These are phyloP conservation scores for Pterophyllum scalare DNA, from an alignment of 2,113 vertebrate genomes.

Conservation along the genomic window DNA sequence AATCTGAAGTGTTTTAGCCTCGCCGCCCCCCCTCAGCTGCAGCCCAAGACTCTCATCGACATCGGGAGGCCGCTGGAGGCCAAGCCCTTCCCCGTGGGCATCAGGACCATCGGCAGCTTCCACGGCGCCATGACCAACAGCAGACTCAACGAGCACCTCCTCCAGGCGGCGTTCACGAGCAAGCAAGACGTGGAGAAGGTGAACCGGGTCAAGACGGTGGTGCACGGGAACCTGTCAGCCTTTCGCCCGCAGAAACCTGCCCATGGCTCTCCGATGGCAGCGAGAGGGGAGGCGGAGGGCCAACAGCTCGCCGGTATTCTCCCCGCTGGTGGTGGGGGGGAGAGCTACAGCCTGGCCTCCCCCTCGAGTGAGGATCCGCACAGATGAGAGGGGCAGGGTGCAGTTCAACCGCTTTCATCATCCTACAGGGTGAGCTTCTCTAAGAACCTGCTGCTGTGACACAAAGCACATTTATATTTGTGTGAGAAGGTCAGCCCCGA, in stretches of 20 bases:
- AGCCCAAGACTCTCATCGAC: slow-evolving; percentile 53
- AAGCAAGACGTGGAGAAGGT: slow-evolving; percentile 46
- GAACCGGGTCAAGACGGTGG: slow-evolving; percentile 44
- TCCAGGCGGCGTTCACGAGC: slow-evolving; percentile 36
- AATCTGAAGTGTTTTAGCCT: slow-evolving; percentile 74
- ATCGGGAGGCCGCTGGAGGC: slow-evolving; percentile 55
- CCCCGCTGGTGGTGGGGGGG: slow-evolving; percentile 76
- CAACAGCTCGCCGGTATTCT: slow-evolving; percentile 71
- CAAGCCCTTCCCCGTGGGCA: slow-evolving; percentile 70
- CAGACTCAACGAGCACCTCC: slow-evolving; percentile 56
- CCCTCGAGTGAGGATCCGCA: slow-evolving; percentile 65
- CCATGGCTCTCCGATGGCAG: slow-evolving; percentile 9
- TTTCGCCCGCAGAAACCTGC: slow-evolving; percentile 67
- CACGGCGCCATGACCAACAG: slow-evolving; percentile 73
- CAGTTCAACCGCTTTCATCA: slow-evolving; percentile 69
- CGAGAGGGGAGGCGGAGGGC: slow-evolving; percentile 73
- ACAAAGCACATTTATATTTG: not conserved
- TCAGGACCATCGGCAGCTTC: slow-evolving; percentile 71
- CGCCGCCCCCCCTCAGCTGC: slow-evolving; percentile 15
- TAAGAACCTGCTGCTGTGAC: not conserved
- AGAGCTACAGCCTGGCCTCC: slow-evolving; percentile 77
- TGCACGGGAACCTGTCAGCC: slow-evolving; percentile 42
- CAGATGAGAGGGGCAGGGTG: slow-evolving; percentile 57
- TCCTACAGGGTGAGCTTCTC: slow-evolving; percentile 49
- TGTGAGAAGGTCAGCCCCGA: too few species aligned